These are phyloP conservation scores for Leucozona laternaria DNA, from an alignment of 2,888 invertebrate genomes.

Conservation along the genomic window DNA sequence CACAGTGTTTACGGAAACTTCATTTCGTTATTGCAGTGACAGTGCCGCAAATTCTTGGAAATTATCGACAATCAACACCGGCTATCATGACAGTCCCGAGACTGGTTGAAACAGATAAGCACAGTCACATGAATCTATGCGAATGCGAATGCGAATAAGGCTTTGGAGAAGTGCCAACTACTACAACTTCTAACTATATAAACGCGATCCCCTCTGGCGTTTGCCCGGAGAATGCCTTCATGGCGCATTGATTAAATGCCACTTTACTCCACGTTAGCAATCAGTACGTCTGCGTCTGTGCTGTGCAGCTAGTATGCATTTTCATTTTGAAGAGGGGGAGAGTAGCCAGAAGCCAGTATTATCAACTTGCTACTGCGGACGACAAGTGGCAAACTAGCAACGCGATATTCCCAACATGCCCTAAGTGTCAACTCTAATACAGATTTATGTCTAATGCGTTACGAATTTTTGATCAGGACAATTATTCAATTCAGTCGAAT, in stretches of 20 bases:
- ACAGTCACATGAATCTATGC: constrained; percentile 39
- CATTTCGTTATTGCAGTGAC: constrained; percentile 64
- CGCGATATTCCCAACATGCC: constrained; percentile 71
- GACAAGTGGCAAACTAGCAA: constrained; percentile 50
- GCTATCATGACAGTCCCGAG: constrained; percentile 64
- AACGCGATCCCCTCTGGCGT: constrained; percentile 59
- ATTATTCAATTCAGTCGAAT: constrained; percentile 71
- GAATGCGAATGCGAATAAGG: constrained; percentile 17
- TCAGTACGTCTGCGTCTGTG: constrained; percentile 38
- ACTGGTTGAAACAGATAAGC: constrained; percentile 60
- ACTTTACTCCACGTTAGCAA: constrained; percentile 69
- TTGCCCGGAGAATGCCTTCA: constrained; percentile 66
- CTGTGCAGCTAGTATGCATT: neutral
- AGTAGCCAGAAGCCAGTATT: constrained; percentile 5
- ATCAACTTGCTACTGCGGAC: neutral
- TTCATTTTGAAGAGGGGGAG: constrained; percentile 23
- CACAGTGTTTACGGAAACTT: constrained; percentile 69
- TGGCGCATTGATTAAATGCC: constrained; percentile 74
- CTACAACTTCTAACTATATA: constrained; percentile 41
- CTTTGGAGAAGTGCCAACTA: constrained; percentile 66
- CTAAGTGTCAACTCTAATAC: constrained; percentile 75
- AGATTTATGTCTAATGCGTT: constrained; percentile 76
- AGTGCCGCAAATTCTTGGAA: constrained; percentile 75
- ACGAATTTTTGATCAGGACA: constrained; percentile 73
- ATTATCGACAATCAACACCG: constrained; percentile 73